phyloP scores from a whole-genome alignment of 2,797 vertebrate species.

The Darevskia mixta region DNA sequence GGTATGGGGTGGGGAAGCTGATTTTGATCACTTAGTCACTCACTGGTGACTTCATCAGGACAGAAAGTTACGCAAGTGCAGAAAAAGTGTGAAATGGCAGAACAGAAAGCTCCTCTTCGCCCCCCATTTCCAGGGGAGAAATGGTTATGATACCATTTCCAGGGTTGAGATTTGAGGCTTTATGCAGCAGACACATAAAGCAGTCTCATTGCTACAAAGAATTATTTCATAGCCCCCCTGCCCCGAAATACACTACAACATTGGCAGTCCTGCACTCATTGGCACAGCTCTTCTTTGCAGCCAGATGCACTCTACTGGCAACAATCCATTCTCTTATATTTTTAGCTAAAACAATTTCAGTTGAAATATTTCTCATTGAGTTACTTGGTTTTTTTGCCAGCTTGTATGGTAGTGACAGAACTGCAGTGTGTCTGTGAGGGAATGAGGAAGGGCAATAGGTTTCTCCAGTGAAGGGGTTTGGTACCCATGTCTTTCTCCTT shows the following conservation, averaged over 20 bases:
- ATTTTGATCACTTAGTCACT: constrained; percentile 38
- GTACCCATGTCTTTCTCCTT: background rate
- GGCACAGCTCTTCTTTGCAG: constrained; percentile 2
- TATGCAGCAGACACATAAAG: background rate
- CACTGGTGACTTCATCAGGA: constrained; percentile 29
- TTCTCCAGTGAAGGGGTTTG: background rate
- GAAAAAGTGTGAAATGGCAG: background rate
- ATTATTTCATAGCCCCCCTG: background rate
- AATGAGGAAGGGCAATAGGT: background rate
- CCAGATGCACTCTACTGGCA: constrained; percentile 1
- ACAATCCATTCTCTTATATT: background rate
- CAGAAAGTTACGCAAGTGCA: constrained; percentile 39
- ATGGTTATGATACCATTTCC: background rate
- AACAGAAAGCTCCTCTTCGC: background rate
- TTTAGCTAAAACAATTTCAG: constrained; percentile 4
- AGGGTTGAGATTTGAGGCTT: background rate
- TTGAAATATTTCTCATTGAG: background rate
- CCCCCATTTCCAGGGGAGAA: background rate
- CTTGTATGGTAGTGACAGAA: background rate
- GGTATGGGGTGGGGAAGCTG: constrained; percentile 15
- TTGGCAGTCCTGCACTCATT: background rate
- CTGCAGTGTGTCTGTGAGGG: background rate
- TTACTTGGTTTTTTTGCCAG: background rate
- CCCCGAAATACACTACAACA: background rate
- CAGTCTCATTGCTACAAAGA: background rate